phyloP scores from a whole-genome alignment of 2,797 vertebrate species.

The Siniperca obscura region DNA sequence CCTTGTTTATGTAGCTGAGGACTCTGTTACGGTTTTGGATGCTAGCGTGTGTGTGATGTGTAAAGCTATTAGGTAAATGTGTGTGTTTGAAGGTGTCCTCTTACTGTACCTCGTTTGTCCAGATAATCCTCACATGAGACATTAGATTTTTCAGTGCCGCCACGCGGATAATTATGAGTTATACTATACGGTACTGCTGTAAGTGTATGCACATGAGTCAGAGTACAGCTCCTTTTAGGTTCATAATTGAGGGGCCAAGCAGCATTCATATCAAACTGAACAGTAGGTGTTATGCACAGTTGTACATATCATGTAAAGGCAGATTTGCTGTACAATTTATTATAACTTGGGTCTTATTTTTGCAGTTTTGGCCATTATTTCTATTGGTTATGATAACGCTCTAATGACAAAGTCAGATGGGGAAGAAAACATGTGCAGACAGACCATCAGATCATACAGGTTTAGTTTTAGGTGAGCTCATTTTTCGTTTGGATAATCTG shows the following conservation, averaged over 20 bases:
- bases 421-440: not conserved
- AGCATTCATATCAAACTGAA: not conserved
- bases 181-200: constrained; percentile 21
- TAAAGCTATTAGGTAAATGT: constrained; percentile 13
- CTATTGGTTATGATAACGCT: not conserved
- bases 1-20: constrained; percentile 31
- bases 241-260: constrained; percentile 14
- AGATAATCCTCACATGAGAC: constrained; percentile 57
- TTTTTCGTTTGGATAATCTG: not conserved
- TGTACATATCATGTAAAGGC: not conserved
- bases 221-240: not conserved
- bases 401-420: not conserved
- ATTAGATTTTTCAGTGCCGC: constrained; percentile 15
- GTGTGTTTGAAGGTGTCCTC: constrained; percentile 30
- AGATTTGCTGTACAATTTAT: not conserved
- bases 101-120: constrained; percentile 37
- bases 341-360: not conserved
- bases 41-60: constrained; percentile 7
- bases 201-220: not conserved
- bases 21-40: constrained; percentile 3
- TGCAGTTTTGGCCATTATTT: not conserved
- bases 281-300: not conserved
- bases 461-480: not conserved
- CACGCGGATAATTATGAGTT: constrained; percentile 39
- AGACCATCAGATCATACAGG: not conserved